A percentile compares a stretch with the other conserved stretches of the same genome.
These are phyloP conservation scores for Epinotia brunnichana DNA, from an alignment of 2,888 invertebrate genomes.

Conservation along the genomic window DNA sequence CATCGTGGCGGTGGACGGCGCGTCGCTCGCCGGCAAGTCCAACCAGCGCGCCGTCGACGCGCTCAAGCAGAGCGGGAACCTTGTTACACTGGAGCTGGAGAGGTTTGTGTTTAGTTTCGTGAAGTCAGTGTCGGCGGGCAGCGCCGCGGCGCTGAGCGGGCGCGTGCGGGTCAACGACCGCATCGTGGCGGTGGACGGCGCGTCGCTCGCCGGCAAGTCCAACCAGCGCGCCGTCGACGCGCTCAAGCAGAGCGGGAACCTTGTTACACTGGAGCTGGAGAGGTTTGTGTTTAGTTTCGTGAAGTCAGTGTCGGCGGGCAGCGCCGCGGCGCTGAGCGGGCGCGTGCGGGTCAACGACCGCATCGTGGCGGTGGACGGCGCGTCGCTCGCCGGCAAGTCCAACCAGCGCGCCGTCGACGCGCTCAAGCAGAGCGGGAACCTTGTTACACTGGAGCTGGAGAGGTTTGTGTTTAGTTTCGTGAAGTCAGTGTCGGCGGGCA, in stretches of 20 bases:
- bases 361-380: conserved; percentile 98
- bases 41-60: conserved; percentile 99
- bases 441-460: conserved; percentile 94
- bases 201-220: conserved; percentile 96
- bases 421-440: conserved; percentile 95
- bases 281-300: conserved; percentile 92
- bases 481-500: conserved; percentile 97
- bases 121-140: conserved; percentile 97
- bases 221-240: conserved; percentile 99
- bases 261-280: conserved; percentile 94
- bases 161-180: conserved; percentile 98
- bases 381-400: conserved; percentile 96
- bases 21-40: conserved; percentile 96
- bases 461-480: conserved; percentile 92
- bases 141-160: conserved; percentile 97
- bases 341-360: conserved; percentile 98
- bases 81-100: conserved; percentile 94
- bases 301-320: conserved; percentile 97
- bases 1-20: conserved; percentile 98
- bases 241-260: conserved; percentile 95
- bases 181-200: conserved; percentile 98
- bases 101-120: conserved; percentile 92
- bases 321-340: conserved; percentile 97
- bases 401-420: conserved; percentile 99
- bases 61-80: conserved; percentile 95